Conservation (phyloP, 92 coral and sea anemone species). For the Muricea muricata region DNA sequence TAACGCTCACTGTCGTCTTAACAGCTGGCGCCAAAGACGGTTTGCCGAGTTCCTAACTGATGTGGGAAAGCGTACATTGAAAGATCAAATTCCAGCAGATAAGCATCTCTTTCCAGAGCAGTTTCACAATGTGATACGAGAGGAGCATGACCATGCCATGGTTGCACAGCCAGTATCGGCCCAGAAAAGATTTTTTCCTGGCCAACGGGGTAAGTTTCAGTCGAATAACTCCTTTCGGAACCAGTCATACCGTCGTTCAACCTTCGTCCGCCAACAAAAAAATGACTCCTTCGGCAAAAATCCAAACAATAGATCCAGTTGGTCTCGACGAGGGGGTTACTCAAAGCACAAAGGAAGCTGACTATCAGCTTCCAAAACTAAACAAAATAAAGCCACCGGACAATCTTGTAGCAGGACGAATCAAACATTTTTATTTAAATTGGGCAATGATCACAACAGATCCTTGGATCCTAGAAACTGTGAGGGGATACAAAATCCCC, state of each 20-base stretch:
- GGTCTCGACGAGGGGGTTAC: too few relatives aligned
- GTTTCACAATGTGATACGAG: not conserved
- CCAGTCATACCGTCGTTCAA: slow-evolving; percentile 13
- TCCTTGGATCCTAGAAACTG: slow-evolving; percentile 27
- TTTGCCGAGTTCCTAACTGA: slow-evolving; percentile 8
- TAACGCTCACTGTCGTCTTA: not conserved
- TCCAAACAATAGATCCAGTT: slow-evolving; percentile 5
- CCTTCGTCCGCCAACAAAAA: not conserved
- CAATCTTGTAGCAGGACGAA: not conserved
- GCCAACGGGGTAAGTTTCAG: slow-evolving; percentile 13
- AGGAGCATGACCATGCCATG: slow-evolving; percentile 3
- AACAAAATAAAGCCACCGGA: not conserved
- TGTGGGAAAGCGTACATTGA: not conserved
- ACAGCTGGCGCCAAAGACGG: slow-evolving; percentile 7
- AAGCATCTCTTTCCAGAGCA: slow-evolving; percentile 22
- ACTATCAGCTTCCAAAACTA: slow-evolving; percentile 19
- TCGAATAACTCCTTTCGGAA: slow-evolving; percentile 29
- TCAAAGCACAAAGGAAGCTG: slow-evolving; percentile 38
- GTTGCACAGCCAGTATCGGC: slow-evolving; percentile 21
- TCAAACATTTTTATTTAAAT: slow-evolving; percentile 19
- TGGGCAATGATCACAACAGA: slow-evolving; percentile 20
- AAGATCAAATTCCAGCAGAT: slow-evolving; percentile 14
- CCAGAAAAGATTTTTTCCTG: not conserved
- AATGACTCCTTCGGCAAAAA: not conserved
- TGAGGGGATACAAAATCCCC: slow-evolving; percentile 15